Percentiles rank a stretch among this genome's conserved stretches.
Conservation (phyloP, 1,140 invertebrate species). For the Chironomus tepperi region DNA sequence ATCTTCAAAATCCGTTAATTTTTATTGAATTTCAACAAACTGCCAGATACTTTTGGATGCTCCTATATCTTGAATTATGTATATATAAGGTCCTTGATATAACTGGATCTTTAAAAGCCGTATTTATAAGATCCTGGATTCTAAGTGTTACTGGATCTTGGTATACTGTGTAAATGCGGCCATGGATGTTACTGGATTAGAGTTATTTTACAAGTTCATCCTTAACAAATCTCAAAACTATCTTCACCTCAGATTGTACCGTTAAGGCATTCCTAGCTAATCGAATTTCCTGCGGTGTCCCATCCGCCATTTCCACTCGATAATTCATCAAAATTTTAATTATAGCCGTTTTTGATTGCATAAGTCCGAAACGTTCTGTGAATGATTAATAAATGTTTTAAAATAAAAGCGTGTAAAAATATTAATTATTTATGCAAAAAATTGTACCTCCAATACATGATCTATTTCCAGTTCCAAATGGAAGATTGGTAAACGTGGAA, state of each 20-base stretch:
- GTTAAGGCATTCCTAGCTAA: slow-evolving; percentile 33
- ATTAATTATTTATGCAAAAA: neutral
- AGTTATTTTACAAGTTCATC: slow-evolving; percentile 28
- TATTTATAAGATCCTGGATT: too few species aligned
- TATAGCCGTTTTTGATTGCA: slow-evolving; percentile 35
- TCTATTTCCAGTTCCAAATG: slow-evolving; percentile 68
- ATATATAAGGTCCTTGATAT: too few species aligned
- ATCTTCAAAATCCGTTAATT: too few species aligned
- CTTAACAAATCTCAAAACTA: slow-evolving; percentile 32
- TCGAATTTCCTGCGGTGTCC: slow-evolving; percentile 29
- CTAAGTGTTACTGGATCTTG: too few species aligned
- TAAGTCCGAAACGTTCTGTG: slow-evolving; percentile 32
- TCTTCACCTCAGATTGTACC: slow-evolving; percentile 30
- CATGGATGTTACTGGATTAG: too few species aligned
- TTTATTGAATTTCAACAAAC: too few species aligned
- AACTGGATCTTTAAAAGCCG: too few species aligned
- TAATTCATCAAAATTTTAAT: slow-evolving; percentile 36
- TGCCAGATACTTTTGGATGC: too few species aligned
- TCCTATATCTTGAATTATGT: too few species aligned
- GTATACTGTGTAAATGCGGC: too few species aligned
- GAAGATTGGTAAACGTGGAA: slow-evolving; percentile 51
- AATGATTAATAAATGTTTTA: neutral
- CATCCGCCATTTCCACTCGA: slow-evolving; percentile 28
- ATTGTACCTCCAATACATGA: slow-evolving; percentile 59
- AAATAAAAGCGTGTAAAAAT: too few species aligned